Conservation (phyloP, 2,888 invertebrate species). For the Ligdia adustata region DNA sequence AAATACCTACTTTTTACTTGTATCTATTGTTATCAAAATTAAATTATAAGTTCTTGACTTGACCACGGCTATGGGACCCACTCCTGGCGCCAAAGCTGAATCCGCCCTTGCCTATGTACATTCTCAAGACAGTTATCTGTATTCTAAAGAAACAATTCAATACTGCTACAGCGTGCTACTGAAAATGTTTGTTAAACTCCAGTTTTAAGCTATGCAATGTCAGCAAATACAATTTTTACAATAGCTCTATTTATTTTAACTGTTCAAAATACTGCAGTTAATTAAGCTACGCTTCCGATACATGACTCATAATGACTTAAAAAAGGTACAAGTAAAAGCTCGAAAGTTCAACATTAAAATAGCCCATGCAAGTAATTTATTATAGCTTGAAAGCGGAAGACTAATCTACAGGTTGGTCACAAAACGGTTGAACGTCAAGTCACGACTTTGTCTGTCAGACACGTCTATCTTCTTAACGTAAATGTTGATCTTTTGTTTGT, state of each 20-base stretch:
- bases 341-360: constrained; percentile 6
- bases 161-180: too few relatives aligned
- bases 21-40: too few relatives aligned
- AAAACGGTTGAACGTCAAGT: constrained; percentile 20
- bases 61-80: too few relatives aligned
- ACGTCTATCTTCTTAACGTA: constrained; percentile 17
- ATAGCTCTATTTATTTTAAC: neutral
- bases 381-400: constrained; percentile 23
- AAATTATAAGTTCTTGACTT: too few relatives aligned
- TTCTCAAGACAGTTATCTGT: too few relatives aligned
- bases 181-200: too few relatives aligned
- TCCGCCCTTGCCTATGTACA: too few relatives aligned
- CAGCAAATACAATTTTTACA: too few relatives aligned
- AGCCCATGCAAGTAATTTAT: constrained; percentile 21
- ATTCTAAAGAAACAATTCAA: too few relatives aligned
- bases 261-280: neutral
- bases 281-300: constrained; percentile 1
- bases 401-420: constrained; percentile 10
- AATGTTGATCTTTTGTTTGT: neutral
- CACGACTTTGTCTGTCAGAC: constrained; percentile 23
- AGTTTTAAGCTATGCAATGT: too few relatives aligned
- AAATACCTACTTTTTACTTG: too few relatives aligned
- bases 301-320: neutral
- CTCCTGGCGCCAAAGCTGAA: too few relatives aligned
- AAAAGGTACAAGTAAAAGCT: constrained; percentile 1